phyloP scores from a whole-genome alignment of 2,113 vertebrate genomes.

The Asarcornis scutulata region DNA sequence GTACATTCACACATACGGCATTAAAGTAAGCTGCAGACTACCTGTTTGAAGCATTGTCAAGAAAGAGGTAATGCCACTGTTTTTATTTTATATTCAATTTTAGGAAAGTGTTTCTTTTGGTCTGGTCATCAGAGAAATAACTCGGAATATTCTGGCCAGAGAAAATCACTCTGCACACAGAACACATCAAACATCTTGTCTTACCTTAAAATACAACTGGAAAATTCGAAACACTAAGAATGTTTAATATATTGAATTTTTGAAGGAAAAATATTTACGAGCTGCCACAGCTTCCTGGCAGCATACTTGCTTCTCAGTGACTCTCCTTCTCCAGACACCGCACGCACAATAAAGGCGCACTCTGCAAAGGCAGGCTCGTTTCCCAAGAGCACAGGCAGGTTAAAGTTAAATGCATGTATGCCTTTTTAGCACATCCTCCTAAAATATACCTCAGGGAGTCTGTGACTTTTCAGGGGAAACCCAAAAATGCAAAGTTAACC shows the following conservation, averaged over 20 bases:
- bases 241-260: not conserved
- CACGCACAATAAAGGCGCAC: not conserved
- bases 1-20: not conserved
- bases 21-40: not conserved
- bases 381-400: not conserved
- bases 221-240: conserved; percentile 17
- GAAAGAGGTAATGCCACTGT: not conserved
- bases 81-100: not conserved
- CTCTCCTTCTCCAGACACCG: not conserved
- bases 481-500: not conserved
- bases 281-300: conserved; percentile 3
- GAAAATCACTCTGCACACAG: not conserved
- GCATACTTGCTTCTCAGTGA: not conserved
- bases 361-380: conserved; percentile 6
- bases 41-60: not conserved
- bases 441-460: not conserved
- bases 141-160: not conserved
- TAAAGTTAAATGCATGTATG: not conserved
- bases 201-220: conserved; percentile 8
- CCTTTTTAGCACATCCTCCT: not conserved
- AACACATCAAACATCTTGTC: not conserved
- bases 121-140: not conserved
- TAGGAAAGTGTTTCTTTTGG: not conserved
- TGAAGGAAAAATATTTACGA: conserved; percentile 10
- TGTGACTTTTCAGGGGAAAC: not conserved